Percentiles rank a stretch among this genome's conserved stretches.
phyloP scores from a whole-genome alignment of 2,113 vertebrate species.

The Trogon melanurus region DNA sequence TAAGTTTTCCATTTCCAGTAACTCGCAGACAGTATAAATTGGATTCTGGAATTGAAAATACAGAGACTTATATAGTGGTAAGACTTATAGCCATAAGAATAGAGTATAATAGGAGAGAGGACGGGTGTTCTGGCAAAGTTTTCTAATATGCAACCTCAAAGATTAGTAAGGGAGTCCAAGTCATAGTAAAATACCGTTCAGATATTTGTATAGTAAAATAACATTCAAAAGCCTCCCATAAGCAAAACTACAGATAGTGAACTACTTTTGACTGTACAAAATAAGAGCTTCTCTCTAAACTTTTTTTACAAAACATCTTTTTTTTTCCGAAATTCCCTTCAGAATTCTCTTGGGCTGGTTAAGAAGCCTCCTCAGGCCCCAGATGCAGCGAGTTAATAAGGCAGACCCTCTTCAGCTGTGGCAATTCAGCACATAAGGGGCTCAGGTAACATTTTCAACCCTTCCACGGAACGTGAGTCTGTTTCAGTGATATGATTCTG shows the following conservation, averaged over 20 bases:
- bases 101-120: background rate
- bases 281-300: background rate
- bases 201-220: no score
- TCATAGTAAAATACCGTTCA: background rate
- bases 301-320: background rate
- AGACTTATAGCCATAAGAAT: background rate
- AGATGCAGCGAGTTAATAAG: background rate
- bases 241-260: background rate
- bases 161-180: background rate
- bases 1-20: background rate
- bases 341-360: background rate
- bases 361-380: background rate
- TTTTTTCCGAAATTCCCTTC: background rate
- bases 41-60: background rate
- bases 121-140: background rate
- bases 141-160: background rate
- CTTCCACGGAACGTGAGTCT: background rate
- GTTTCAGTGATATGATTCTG: background rate
- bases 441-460: background rate
- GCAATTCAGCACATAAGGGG: background rate
- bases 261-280: background rate
- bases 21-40: background rate
- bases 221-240: background rate
- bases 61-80: background rate
- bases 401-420: background rate